Conservation (phyloP, 2,888 invertebrate genomes). For the Crocallis elinguaria region DNA sequence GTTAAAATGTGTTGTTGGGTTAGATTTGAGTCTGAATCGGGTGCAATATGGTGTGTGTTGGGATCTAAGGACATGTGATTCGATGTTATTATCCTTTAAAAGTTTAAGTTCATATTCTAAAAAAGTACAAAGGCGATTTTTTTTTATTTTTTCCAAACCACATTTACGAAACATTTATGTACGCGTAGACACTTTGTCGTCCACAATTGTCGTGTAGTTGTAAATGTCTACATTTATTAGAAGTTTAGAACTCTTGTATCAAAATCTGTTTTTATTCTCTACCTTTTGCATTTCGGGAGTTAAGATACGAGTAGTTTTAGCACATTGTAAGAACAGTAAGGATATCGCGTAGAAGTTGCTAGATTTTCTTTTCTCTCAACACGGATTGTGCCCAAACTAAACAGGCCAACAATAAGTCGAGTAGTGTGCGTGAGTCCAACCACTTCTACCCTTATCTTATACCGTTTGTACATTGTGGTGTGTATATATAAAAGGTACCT, state of each 20-base stretch:
- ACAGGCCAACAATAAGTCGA: too few relatives aligned
- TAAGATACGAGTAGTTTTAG: slow-evolving; percentile 58
- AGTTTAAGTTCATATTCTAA: slow-evolving; percentile 44
- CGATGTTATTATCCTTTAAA: slow-evolving; percentile 37
- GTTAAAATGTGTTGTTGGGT: slow-evolving; percentile 55
- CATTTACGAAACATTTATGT: slow-evolving; percentile 29
- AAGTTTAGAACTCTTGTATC: slow-evolving; percentile 23
- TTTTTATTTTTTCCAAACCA: slow-evolving; percentile 45
- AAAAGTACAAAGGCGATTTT: slow-evolving; percentile 58
- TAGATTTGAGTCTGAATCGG: slow-evolving; percentile 63
- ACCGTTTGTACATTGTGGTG: slow-evolving; percentile 4
- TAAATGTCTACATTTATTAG: slow-evolving; percentile 18
- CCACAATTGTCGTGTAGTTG: slow-evolving; percentile 18
- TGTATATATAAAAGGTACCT: slow-evolving; percentile 35
- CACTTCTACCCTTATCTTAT: background rate
- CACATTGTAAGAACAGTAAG: slow-evolving; percentile 29
- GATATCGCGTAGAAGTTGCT: background rate
- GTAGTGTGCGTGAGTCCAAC: background rate
- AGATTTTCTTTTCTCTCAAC: background rate
- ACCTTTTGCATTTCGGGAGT: slow-evolving; percentile 71
- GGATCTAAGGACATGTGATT: slow-evolving; percentile 44
- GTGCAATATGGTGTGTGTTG: slow-evolving; percentile 67
- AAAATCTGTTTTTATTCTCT: slow-evolving; percentile 44
- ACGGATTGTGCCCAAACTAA: too few relatives aligned
- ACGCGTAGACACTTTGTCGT: slow-evolving; percentile 3